Evolutionary conservation across 2,113 vertebrate genomes (phyloP), one percentile per base, ranked within the genome.

Genomic region (Scophthalmus maximus): DNA sequence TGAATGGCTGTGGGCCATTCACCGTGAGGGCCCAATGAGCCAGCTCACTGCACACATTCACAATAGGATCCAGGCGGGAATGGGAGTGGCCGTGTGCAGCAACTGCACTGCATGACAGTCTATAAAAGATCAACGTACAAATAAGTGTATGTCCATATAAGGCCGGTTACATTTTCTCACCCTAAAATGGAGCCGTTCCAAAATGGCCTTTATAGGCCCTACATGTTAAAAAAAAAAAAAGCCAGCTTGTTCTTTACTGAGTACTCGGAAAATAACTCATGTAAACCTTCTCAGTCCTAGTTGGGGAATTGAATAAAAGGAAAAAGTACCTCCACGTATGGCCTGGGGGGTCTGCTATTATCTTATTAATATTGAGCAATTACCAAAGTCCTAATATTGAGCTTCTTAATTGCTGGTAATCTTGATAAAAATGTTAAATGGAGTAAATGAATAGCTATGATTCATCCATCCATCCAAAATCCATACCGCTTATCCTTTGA

Each of bases 1-100:
- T 96, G 95, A 96, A 95, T 94, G 92, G 93, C 90, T 91, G 94
- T 87, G 85, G 74, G 92, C 93, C 93, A 95, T 97, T 96, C 95
- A 97, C 94, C 94, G 92, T 93, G 93, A 95, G 94, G 89, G 92
- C 95, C 95, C 95, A 95, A 95, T 95, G 95, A 95, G 93, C 95
- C 94, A 94, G 94, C 95, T 95, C 95, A 94, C 89, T 92, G 88
- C 91, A 94, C 91, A 95, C 94, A 93, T 91, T 95, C 94, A 97
- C 95, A 96, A 96, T 82, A 18, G 83, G 94, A 93, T 93, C 93
- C 93, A 77, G 94, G 94, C 93, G 8, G 93, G 93, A 94, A 93
- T 95, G 95, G 95, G 95, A 93, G 95, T 93, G 92, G 66, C 71
- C 53, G 73, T 61, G 52, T 36, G 52, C 55, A 76, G 68, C 68